Base-by-base conservation (phyloP, 2,113 vertebrate species). In the Myotis davidii region DNA sequence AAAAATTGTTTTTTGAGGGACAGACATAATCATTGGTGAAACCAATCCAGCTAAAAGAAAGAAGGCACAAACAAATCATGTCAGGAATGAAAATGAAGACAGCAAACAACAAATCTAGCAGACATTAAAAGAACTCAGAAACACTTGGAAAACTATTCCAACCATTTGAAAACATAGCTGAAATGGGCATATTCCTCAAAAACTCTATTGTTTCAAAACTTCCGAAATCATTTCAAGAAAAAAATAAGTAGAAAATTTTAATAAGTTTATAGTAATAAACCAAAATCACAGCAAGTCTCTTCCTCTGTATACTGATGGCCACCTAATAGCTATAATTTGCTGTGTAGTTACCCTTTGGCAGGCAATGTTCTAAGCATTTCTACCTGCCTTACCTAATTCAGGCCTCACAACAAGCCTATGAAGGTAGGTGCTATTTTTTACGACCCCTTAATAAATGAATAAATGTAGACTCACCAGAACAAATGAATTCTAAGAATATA, bases 401-500 rank as follows among this genome's bases (percentile, higher is more conserved):
- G 0, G 70, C 3, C 48, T 67, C 27, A n/a, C 27, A 56, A 29
- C 32, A 17, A 34, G 8, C 69, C 27, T 27, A 17, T n/a, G n/a
- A 92, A 87, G 21, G 32, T 21, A n/a, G 20, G 1, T 54, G 69
- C 29, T 83, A 13, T 76, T 86, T 93, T 95, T 86, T 91, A 59
- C 4, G 6, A 70, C 34, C 23, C 25, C 50, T 92, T 72, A 82
- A 81, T 84, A 65, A 86, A n/a, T 74, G 64, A 85, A 27, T 65
- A 48, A 37, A 45, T 27, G 27, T 52, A 94, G 32, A 94, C 39
- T 86, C 69, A 87, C 16, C 37, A 61, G 50, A 90, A 84, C 2
- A 73, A 87, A 79, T 87, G 85, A 90, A 84, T 87, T 76, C 64
- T 87, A 78, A 84, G 56, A 87, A 45, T 77, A 20, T 37, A 37